Evolutionary conservation across 2,888 invertebrate genomes (phyloP).

Genomic region (Orchestes rusci): DNA sequence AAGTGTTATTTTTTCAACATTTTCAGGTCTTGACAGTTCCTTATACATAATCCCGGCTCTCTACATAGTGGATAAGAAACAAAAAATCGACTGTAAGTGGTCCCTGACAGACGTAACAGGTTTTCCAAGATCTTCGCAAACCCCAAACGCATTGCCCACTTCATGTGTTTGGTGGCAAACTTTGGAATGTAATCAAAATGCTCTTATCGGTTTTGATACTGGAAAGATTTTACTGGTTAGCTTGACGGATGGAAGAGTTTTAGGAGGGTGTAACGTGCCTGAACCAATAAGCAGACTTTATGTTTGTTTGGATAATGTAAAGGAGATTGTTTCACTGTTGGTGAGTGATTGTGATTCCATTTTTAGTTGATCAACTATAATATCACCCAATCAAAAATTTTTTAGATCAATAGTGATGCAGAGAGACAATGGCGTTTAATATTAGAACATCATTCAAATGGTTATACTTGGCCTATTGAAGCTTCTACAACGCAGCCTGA

Average conservation of each 20-base stretch:
- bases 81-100: slow-evolving; percentile 52
- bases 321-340: slow-evolving; percentile 55
- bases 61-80: slow-evolving; percentile 49
- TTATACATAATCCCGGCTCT: slow-evolving; percentile 56
- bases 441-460: slow-evolving; percentile 68
- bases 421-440: slow-evolving; percentile 77
- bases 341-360: slow-evolving; percentile 48
- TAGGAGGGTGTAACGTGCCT: slow-evolving; percentile 58
- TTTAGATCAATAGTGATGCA: slow-evolving; percentile 43
- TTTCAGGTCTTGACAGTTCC: slow-evolving; percentile 49
- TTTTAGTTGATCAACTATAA: too few species aligned
- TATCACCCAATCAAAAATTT: too few species aligned
- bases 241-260: slow-evolving; percentile 59
- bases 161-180: slow-evolving; percentile 74
- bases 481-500: slow-evolving; percentile 35
- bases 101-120: slow-evolving; percentile 51
- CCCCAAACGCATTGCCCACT: slow-evolving; percentile 45
- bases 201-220: slow-evolving; percentile 63
- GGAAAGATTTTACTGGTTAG: slow-evolving; percentile 57
- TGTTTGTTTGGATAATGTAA: slow-evolving; percentile 65
- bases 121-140: slow-evolving; percentile 41
- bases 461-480: slow-evolving; percentile 61
- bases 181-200: slow-evolving; percentile 60
- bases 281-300: slow-evolving; percentile 57
- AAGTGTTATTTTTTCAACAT: background rate